Base-by-base conservation (phyloP, 2,797 vertebrate genomes). In the Melanotaenia nigrans region DNA sequence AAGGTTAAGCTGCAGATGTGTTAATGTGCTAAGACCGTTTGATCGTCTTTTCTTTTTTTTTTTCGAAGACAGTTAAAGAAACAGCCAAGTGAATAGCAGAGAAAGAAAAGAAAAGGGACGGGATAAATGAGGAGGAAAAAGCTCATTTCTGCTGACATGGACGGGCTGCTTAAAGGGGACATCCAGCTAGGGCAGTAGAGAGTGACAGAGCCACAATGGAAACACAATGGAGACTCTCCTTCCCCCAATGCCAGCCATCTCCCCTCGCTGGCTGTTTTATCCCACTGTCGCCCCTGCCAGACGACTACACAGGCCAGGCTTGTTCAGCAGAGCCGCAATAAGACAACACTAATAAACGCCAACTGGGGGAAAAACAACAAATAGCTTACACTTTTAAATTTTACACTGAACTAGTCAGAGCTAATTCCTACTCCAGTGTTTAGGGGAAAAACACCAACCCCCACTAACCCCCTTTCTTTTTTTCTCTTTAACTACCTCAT, bases 201-300 rank as follows among this genome's bases (percentile, higher is more conserved):
- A 87, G 89, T 90, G 89, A 93, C 92, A 76, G 86, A 90, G 84
- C 87, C 42, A 92, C 92, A 92, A 92, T 84, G 89, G 89, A 68
- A 85, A 85, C 90, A 92, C 88, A 91, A 91, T 89, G 81, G 85
- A 84, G 82, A 72, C 81, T 68, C 87, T 84, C 85, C 82, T 78
- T 68, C 86, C 85, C 83, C 85, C 71, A 80, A 71, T 68, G 74
- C 75, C 87, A 85, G 68, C 80, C 84, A 79, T 85, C 78, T 81
- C 85, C 82, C 79, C 86, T 86, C 83, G 6, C 82, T 86, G 82
- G 73, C 63, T 77, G 84, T 85, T 82, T 82, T 71, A 86, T 83
- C 85, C 87, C 77, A 35, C 71, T 54, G 73, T 78, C 58, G 77
- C 61, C 73, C 57, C 78, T 89, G 85, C 89, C 91, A 89, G 83